These are phyloP conservation scores for Whitmania pigra DNA, from an alignment of 1,140 invertebrate genomes.

Conservation along the genomic window DNA sequence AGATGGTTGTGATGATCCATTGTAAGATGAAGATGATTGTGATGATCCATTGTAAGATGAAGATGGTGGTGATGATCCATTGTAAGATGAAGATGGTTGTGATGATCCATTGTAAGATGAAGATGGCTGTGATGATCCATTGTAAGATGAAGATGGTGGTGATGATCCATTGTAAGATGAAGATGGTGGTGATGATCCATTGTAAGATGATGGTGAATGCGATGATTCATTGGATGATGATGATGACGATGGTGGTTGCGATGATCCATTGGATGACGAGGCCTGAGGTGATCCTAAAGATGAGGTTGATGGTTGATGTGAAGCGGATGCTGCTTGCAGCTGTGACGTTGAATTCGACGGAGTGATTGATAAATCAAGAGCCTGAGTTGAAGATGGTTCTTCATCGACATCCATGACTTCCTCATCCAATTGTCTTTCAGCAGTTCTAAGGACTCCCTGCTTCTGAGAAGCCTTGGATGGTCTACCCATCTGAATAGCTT, in stretches of 20 bases:
- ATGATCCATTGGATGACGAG: background rate
- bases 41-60: background rate
- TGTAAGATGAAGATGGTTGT: background rate
- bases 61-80: background rate
- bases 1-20: background rate
- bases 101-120: background rate
- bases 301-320: background rate
- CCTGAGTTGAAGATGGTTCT: background rate
- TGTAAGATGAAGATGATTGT: background rate
- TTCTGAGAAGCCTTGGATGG: slow-evolving; percentile 19
- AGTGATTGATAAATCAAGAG: slow-evolving; percentile 1
- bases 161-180: background rate
- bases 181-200: background rate
- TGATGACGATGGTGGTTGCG: background rate
- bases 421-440: slow-evolving; percentile 3
- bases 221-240: background rate
- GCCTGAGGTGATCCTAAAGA: background rate
- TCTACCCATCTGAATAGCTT: slow-evolving; percentile 23
- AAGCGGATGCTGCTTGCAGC: background rate
- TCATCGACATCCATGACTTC: slow-evolving; percentile 11
- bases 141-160: background rate
- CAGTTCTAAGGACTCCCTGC: background rate
- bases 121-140: background rate
- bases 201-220: background rate
- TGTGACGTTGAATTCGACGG: background rate